Evolutionary conservation across 1,140 invertebrate genomes (phyloP).

Genomic region (Drosophila sp.): DNA sequence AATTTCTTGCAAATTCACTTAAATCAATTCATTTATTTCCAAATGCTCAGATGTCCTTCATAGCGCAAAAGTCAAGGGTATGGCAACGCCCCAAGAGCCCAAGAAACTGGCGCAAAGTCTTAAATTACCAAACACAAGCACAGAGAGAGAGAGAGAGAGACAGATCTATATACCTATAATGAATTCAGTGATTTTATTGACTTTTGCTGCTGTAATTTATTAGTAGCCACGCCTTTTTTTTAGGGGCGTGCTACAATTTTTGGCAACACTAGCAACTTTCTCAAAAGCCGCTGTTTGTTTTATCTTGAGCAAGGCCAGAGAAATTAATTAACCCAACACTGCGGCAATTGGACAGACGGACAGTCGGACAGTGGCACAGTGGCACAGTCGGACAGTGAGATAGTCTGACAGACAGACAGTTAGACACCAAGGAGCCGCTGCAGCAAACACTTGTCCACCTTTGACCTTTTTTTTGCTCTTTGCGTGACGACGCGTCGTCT

Average conservation of each 20-base stretch:
- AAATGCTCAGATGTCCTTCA: constrained; percentile 55
- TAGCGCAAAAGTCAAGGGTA: constrained; percentile 63
- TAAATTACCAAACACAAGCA: constrained; percentile 63
- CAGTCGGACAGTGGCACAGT: neutral
- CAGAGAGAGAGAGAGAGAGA: neutral
- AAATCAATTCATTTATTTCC: constrained; percentile 58
- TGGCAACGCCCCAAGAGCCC: constrained; percentile 40
- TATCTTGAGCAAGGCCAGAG: constrained; percentile 42
- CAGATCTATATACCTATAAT: constrained; percentile 47
- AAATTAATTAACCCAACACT: constrained; percentile 68
- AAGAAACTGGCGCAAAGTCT: constrained; percentile 38
- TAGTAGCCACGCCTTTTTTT: constrained; percentile 59
- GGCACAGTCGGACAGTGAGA: neutral
- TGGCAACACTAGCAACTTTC: constrained; percentile 47
- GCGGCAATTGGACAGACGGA: constrained; percentile 27
- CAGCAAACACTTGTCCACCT: constrained; percentile 36
- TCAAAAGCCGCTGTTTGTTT: constrained; percentile 38
- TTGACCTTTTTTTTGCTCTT: constrained; percentile 62
- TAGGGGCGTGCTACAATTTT: constrained; percentile 30
- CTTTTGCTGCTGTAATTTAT: constrained; percentile 79
- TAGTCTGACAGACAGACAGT: constrained; percentile 14
- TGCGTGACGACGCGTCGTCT: constrained; percentile 8
- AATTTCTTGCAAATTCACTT: constrained; percentile 69
- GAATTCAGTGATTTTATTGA: constrained; percentile 82
- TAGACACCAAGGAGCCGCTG: constrained; percentile 33